Conservation (phyloP, 2,888 invertebrate species). For the Ectropis crepuscularia region DNA sequence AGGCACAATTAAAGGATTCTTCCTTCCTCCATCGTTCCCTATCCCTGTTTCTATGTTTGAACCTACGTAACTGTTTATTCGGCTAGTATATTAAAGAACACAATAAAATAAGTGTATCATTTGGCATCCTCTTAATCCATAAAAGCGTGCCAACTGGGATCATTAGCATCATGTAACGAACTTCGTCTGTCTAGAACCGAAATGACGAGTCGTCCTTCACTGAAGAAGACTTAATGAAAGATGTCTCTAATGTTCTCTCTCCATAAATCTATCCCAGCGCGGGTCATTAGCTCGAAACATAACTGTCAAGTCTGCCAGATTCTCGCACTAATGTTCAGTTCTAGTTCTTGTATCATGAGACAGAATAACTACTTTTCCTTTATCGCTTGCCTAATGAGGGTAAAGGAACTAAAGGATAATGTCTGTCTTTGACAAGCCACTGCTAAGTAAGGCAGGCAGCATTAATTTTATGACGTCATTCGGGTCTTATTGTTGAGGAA, state of each 20-base stretch:
- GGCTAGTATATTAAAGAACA: too few relatives aligned
- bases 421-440: conserved; percentile 55
- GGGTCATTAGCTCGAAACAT: conserved; percentile 22
- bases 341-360: conserved; percentile 34
- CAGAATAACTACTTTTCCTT: conserved; percentile 45
- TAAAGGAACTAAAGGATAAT: conserved; percentile 41
- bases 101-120: neutral
- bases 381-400: conserved; percentile 51
- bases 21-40: too few relatives aligned
- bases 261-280: conserved; percentile 11
- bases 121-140: neutral
- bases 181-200: conserved; percentile 10
- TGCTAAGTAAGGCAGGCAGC: conserved; percentile 44
- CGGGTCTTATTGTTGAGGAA: conserved; percentile 48
- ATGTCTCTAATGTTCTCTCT: conserved; percentile 12
- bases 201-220: conserved; percentile 14
- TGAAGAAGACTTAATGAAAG: conserved; percentile 18
- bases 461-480: conserved; percentile 56
- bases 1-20: too few relatives aligned
- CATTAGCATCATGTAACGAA: conserved; percentile 5
- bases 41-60: too few relatives aligned
- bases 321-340: conserved; percentile 16
- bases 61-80: neutral
- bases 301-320: conserved; percentile 23
- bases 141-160: conserved; percentile 14